Evolutionary conservation across 2,888 invertebrate genomes (phyloP).

Genomic region (Taphrorychus bicolor): DNA sequence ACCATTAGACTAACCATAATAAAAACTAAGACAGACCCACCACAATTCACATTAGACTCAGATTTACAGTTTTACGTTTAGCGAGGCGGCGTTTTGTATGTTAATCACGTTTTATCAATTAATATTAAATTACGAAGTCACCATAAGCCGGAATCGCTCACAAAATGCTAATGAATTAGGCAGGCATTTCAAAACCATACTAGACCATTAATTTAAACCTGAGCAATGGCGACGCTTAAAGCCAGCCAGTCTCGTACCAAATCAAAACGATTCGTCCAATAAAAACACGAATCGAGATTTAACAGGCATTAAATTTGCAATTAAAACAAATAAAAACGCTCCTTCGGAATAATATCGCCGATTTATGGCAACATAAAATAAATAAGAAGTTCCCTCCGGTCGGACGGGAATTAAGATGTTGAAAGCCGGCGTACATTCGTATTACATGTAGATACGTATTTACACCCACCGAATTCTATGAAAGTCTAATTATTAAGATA

Average conservation of each 20-base stretch:
- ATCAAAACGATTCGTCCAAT: constrained; percentile 12
- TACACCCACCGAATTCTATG: constrained; percentile 29
- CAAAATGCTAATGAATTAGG: neutral
- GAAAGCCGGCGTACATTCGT: constrained; percentile 11
- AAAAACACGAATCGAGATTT: constrained; percentile 26
- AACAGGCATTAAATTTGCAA: constrained; percentile 34
- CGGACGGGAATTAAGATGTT: constrained; percentile 29
- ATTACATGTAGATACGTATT: constrained; percentile 11
- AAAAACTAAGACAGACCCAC: too few species aligned
- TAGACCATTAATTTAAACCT: neutral
- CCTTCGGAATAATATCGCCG: constrained; percentile 29
- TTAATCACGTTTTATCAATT: neutral
- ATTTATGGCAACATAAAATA: constrained; percentile 33
- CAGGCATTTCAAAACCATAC: neutral
- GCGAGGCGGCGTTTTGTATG: neutral
- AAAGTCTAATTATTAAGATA: constrained; percentile 25
- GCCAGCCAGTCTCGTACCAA: neutral
- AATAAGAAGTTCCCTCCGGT: constrained; percentile 29
- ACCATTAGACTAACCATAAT: too few species aligned
- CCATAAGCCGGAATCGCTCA: neutral
- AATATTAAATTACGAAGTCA: neutral
- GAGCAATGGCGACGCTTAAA: neutral
- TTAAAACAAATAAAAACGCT: constrained; percentile 35
- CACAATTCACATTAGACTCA: too few species aligned
- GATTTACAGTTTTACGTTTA: too few species aligned